Evolutionary conservation across 2,113 vertebrate genomes (phyloP).

Genomic region (Petrocephalus zakoni): DNA sequence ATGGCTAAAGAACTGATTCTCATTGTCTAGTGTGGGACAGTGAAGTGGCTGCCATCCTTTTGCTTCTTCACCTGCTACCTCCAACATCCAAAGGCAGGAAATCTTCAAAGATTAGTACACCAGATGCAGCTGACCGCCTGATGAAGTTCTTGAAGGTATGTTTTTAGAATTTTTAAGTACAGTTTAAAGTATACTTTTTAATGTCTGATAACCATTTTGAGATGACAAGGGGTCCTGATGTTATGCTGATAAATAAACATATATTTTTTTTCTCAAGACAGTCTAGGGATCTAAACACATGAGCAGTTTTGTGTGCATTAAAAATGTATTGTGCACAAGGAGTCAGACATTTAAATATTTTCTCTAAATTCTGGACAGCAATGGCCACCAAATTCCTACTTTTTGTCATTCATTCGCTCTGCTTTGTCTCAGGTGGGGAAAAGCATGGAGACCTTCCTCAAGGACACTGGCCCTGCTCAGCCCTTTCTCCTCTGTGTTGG

Average conservation of each 20-base stretch:
- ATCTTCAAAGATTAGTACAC: background rate
- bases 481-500: slow-evolving; percentile 39
- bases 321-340: too few species aligned
- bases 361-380: too few species aligned
- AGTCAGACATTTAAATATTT: too few species aligned
- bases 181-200: too few species aligned
- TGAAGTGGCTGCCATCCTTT: slow-evolving; percentile 21
- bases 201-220: too few species aligned
- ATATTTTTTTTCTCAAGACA: too few species aligned
- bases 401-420: background rate
- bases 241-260: too few species aligned
- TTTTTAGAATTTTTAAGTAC: too few species aligned
- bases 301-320: too few species aligned
- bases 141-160: background rate
- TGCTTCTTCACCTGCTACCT: background rate
- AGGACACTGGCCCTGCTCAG: slow-evolving; percentile 5
- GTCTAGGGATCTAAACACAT: too few species aligned
- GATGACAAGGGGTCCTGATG: too few species aligned
- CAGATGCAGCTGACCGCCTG: background rate
- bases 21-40: slow-evolving; percentile 25
- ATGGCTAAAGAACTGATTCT: background rate
- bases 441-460: background rate
- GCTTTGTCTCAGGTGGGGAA: background rate
- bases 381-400: too few species aligned
- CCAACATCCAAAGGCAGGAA: background rate